These are phyloP conservation scores for Tachysurus vachellii DNA, from an alignment of 2,113 vertebrate genomes.

Conservation along the genomic window DNA sequence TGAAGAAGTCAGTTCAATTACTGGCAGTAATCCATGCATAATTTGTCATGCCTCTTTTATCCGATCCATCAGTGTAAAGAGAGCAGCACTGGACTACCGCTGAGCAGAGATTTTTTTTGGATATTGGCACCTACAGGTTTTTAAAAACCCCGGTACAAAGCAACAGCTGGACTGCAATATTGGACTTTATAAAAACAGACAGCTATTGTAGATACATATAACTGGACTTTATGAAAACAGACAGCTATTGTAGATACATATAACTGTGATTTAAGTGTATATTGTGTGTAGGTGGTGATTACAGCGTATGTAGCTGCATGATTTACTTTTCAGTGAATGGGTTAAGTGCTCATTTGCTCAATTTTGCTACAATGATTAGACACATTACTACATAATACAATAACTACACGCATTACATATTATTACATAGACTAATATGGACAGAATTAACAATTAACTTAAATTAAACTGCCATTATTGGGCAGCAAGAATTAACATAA, in stretches of 20 bases:
- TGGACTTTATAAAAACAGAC: neutral
- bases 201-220: neutral
- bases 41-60: slow-evolving; percentile 12
- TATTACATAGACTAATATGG: slow-evolving; percentile 1
- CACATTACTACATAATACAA: neutral
- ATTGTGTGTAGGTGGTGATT: neutral
- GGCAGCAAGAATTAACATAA: neutral
- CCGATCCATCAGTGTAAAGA: neutral
- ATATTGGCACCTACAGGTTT: neutral
- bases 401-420: neutral
- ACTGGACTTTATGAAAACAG: neutral
- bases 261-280: neutral
- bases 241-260: neutral
- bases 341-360: neutral
- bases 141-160: neutral
- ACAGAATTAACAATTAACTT: neutral
- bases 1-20: neutral
- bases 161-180: neutral
- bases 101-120: neutral
- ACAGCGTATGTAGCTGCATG: neutral
- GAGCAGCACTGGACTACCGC: neutral
- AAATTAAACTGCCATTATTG: neutral
- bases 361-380: neutral
- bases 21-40: slow-evolving; percentile 12
- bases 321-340: neutral